Conservation (phyloP, 2,797 vertebrate genomes). For the Intellagama lesueurii region DNA sequence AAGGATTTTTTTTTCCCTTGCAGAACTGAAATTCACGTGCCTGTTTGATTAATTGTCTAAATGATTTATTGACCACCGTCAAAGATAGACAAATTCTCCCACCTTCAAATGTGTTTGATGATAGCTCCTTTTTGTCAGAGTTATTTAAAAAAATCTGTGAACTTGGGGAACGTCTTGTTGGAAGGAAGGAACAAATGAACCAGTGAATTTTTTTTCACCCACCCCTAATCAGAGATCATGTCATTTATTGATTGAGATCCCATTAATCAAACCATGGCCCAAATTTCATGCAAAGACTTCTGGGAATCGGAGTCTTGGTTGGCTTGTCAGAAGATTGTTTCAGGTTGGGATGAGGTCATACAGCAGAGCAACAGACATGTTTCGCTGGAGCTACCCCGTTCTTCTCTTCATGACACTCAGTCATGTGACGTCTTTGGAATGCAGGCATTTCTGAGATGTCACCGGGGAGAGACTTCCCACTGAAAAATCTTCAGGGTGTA, state of each 20-base stretch:
- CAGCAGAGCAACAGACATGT: not conserved
- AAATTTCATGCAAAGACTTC: not conserved
- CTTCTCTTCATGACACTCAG: not conserved
- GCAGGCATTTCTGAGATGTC: slow-evolving; percentile 51
- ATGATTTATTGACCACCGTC: not conserved
- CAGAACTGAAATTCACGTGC: too few species aligned
- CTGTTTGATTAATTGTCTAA: not conserved
- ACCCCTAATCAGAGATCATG: not conserved
- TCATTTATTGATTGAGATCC: not conserved
- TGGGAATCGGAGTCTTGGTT: not conserved
- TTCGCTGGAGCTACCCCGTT: not conserved
- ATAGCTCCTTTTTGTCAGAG: not conserved
- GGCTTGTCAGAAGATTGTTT: not conserved
- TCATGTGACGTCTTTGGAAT: slow-evolving; percentile 40
- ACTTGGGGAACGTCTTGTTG: not conserved
- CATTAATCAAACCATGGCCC: too few species aligned
- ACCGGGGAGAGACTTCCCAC: slow-evolving; percentile 50
- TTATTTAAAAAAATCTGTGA: not conserved
- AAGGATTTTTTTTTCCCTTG: too few species aligned
- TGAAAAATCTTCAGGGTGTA: slow-evolving; percentile 71
- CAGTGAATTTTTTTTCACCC: not conserved
- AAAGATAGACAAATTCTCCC: not conserved
- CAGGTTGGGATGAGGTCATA: not conserved
- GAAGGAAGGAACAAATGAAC: not conserved
- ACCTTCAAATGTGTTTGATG: not conserved